phyloP scores from a whole-genome alignment of 2,797 vertebrate genomes.

The Hirundo rustica region DNA sequence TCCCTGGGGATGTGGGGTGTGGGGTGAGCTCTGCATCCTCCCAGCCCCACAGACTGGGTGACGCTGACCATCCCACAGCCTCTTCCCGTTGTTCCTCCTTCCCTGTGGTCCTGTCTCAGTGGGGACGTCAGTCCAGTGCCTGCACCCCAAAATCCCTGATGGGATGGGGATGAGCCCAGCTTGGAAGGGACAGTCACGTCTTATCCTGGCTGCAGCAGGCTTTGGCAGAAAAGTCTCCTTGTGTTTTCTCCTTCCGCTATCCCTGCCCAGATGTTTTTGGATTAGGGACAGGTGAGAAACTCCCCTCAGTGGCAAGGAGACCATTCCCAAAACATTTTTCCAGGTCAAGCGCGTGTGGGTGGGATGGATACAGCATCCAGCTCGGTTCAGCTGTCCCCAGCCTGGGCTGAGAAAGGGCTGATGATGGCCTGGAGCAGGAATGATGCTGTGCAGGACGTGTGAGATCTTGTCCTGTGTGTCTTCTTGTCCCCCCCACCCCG shows the following conservation, averaged over 20 bases:
- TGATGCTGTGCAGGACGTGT: background rate
- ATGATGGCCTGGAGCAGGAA: background rate
- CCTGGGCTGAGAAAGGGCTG: background rate
- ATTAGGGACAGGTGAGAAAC: background rate
- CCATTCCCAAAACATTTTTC: background rate
- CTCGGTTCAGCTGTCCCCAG: background rate
- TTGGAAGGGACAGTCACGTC: background rate
- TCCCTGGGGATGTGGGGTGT: rapidly evolving
- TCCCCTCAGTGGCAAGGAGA: background rate
- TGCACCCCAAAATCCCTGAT: background rate
- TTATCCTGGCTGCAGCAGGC: background rate
- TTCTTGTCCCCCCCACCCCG: background rate
- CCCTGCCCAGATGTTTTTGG: background rate
- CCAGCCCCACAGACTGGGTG: background rate
- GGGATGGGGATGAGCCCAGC: background rate
- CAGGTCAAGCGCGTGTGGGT: background rate
- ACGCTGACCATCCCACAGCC: background rate
- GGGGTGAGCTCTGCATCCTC: background rate
- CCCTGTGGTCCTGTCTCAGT: background rate
- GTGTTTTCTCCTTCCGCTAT: background rate
- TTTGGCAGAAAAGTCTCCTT: background rate
- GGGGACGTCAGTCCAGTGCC: background rate
- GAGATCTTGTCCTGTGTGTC: background rate
- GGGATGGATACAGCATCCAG: background rate
- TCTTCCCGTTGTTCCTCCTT: background rate